Base-by-base conservation (phyloP, 2,888 invertebrate genomes). In the Matsumyia berberina region DNA sequence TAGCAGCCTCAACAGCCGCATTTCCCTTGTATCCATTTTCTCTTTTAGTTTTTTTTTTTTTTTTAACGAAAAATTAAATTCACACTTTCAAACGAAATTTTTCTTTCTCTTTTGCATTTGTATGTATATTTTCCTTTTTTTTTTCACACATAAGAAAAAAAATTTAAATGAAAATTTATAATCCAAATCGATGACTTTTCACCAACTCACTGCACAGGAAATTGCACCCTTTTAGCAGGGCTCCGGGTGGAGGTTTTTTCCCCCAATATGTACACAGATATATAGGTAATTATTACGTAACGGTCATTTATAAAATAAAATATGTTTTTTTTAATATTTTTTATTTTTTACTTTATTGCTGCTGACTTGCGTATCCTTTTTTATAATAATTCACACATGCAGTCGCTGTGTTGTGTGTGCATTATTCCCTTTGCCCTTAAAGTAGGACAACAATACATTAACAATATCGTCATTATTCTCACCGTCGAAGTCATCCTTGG, bases 381-480 rank as follows among this genome's bases (percentile, higher is more conserved):
- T 69, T 39, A 58, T 11, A 55, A 79, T 69, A 74, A 74, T 79
- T 85, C 69, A 62, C 69, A 79, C 73, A 74, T 74, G 79, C 74
- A 74, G 58, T 74, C 15, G 64, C 39, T 51, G 31, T 44, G 57
- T 80, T 66, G 58, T 83, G 42, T 76, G 69, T 70, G 81, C 76
- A 49, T 62, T 64, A 82, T 78, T 82, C 72, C 77, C 72, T 66
- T 80, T 74, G 58, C 80, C 69, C 80, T 76, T 69, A 85, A 85
- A 80, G 77, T 85, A 66, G 85, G 85, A 69, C 85, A 85, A 85
- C 80, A 80, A 83, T 79, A 73, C 83, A 79, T 79, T 83, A 83
- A 62, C 67, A 83, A 83, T 83, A 81, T 81, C 64, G 81, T 74
- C 81, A 81, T 76, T 81, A 83, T 83, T 83, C 83, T 79, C 83